phyloP scores from a whole-genome alignment of 2,888 invertebrate genomes.

The Steinernema hermaphroditum region DNA sequence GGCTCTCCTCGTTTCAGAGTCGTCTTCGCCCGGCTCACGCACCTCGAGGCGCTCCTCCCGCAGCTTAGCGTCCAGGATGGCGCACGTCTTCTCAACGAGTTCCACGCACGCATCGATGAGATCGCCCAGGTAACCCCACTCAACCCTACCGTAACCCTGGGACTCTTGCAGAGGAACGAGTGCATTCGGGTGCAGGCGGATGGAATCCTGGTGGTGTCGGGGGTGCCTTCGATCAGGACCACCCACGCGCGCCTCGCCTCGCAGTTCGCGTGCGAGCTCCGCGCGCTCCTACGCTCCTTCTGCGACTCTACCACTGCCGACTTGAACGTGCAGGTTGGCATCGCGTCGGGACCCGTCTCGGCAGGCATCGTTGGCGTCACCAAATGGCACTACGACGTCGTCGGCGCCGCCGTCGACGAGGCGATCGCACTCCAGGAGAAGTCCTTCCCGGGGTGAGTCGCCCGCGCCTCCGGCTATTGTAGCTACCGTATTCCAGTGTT shows the following conservation, averaged over 20 bases:
- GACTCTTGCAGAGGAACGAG: conserved; percentile 38
- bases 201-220: conserved; percentile 43
- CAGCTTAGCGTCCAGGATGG: conserved; percentile 61
- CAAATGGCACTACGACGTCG: conserved; percentile 65
- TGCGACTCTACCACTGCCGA: conserved; percentile 61
- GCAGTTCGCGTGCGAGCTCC: conserved; percentile 39
- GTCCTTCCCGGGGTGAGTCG: conserved; percentile 31
- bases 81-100: conserved; percentile 58
- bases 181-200: conserved; percentile 45
- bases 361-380: conserved; percentile 57
- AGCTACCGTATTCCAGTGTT: conserved; percentile 28
- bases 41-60: conserved; percentile 55
- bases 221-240: conserved; percentile 34
- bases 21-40: conserved; percentile 56
- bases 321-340: conserved; percentile 54
- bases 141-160: neutral
- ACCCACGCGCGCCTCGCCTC: conserved; percentile 35
- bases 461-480: conserved; percentile 27
- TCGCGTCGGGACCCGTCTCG: conserved; percentile 48
- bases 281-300: conserved; percentile 45
- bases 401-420: conserved; percentile 56
- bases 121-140: conserved; percentile 38
- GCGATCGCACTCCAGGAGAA: conserved; percentile 55
- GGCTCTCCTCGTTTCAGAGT: conserved; percentile 45
- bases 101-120: conserved; percentile 47